Conservation (phyloP, 2,113 vertebrate genomes). For the Solenodon paradoxus region DNA sequence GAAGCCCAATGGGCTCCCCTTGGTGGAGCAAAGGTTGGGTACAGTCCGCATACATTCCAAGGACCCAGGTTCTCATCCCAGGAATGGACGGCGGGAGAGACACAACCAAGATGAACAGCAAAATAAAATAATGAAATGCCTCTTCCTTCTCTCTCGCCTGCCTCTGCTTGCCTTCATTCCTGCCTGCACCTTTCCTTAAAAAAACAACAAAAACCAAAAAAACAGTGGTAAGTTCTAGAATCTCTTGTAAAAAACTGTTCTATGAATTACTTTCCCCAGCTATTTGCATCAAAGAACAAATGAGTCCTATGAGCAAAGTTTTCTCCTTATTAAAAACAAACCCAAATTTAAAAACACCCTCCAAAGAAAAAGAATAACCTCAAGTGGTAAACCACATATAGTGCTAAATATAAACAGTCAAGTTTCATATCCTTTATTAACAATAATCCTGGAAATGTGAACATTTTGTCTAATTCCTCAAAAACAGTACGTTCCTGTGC, state of each 20-base stretch:
- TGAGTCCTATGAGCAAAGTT: not conserved
- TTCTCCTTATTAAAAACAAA: constrained; percentile 25
- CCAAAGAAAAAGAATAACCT: not conserved
- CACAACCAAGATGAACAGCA: too few relatives aligned
- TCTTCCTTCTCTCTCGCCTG: too few relatives aligned
- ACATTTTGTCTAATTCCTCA: constrained; percentile 32
- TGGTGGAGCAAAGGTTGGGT: too few relatives aligned
- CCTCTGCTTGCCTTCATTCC: too few relatives aligned
- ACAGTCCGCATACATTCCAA: too few relatives aligned
- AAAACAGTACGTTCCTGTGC: constrained; percentile 26
- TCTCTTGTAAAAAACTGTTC: not conserved
- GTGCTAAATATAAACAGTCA: constrained; percentile 27
- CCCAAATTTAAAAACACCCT: constrained; percentile 14
- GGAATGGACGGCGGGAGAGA: too few relatives aligned
- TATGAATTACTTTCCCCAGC: not conserved
- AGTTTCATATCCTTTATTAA: constrained; percentile 42
- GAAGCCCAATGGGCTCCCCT: too few relatives aligned
- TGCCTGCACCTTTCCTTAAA: too few relatives aligned
- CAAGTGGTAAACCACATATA: constrained; percentile 42
- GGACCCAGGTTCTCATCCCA: too few relatives aligned
- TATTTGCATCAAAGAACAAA: constrained; percentile 9
- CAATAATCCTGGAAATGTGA: constrained; percentile 55
- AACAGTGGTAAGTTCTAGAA: not conserved
- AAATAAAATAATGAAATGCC: too few relatives aligned
- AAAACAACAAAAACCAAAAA: too few relatives aligned